phyloP scores from a whole-genome alignment of 2,797 vertebrate genomes.

The Oreonectes daqikongensis region DNA sequence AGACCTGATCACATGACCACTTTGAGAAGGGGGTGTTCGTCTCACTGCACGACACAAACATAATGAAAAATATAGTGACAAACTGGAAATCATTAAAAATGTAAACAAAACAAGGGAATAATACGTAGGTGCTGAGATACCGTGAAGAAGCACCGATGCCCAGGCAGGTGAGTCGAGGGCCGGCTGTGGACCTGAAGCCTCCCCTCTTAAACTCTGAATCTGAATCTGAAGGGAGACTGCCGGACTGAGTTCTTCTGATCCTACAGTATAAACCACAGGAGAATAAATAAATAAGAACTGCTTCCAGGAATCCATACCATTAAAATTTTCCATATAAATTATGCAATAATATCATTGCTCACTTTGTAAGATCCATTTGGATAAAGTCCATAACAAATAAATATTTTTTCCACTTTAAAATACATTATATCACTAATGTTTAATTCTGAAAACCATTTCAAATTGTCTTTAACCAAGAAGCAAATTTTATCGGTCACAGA shows the following conservation, averaged over 20 bases:
- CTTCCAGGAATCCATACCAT: too few species aligned
- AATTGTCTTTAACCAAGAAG: neutral
- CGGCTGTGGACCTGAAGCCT: slow-evolving; percentile 89
- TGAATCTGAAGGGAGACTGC: slow-evolving; percentile 85
- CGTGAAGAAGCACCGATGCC: slow-evolving; percentile 62
- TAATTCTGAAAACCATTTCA: too few species aligned
- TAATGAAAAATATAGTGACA: neutral
- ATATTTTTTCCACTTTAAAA: too few species aligned
- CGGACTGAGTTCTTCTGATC: slow-evolving; percentile 94
- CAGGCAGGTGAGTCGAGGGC: slow-evolving; percentile 83
- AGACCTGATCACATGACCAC: slow-evolving; percentile 92
- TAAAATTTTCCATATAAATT: too few species aligned
- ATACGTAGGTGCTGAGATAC: slow-evolving; percentile 42
- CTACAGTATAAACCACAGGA: slow-evolving; percentile 69
- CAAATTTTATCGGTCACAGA: neutral
- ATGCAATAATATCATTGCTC: neutral
- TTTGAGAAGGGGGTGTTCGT: slow-evolving; percentile 85
- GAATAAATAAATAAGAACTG: neutral
- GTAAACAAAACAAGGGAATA: neutral
- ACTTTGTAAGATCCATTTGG: neutral
- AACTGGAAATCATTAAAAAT: neutral
- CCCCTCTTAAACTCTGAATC: slow-evolving; percentile 91
- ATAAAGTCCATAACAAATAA: neutral
- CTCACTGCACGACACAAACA: slow-evolving; percentile 75
- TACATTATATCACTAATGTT: too few species aligned